Evolutionary conservation across 2,888 invertebrate genomes (phyloP).

Genomic region (Axea sp.): DNA sequence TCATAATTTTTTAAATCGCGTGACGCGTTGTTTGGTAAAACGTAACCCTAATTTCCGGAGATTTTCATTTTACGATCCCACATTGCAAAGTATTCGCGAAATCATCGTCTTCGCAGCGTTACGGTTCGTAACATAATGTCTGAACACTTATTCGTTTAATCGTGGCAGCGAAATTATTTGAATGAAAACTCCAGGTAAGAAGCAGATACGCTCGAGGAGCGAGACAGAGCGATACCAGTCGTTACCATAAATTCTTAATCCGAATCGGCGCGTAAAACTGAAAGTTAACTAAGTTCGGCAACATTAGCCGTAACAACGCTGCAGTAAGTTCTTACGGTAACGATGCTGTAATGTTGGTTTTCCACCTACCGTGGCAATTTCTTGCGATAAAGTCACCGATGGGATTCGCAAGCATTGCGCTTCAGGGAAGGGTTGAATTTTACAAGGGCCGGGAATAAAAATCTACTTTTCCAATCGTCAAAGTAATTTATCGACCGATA

Average conservation of each 20-base stretch:
- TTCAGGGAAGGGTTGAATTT: conserved; percentile 69
- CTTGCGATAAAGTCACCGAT: conserved; percentile 78
- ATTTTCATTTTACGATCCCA: neutral
- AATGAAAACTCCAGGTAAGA: conserved; percentile 53
- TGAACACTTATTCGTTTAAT: conserved; percentile 22
- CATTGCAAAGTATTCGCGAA: conserved; percentile 1
- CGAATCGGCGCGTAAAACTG: conserved; percentile 78
- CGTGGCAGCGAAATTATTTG: conserved; percentile 30
- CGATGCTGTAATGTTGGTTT: conserved; percentile 77
- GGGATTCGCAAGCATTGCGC: conserved; percentile 77
- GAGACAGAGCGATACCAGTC: conserved; percentile 64
- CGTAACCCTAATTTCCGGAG: neutral
- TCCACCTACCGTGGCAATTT: conserved; percentile 73
- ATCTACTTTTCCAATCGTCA: conserved; percentile 55
- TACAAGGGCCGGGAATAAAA: conserved; percentile 43
- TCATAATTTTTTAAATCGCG: no score
- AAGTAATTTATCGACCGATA: conserved; percentile 38
- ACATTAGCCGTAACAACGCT: conserved; percentile 78
- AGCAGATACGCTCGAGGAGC: conserved; percentile 37
- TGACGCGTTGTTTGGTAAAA: no score
- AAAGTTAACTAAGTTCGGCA: conserved; percentile 77
- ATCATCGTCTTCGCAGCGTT: conserved; percentile 8
- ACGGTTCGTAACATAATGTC: conserved; percentile 26
- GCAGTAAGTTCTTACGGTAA: conserved; percentile 77
- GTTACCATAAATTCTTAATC: conserved; percentile 79